Evolutionary conservation across 2,888 invertebrate genomes (phyloP).

Genomic region (Baronia brevicornis): DNA sequence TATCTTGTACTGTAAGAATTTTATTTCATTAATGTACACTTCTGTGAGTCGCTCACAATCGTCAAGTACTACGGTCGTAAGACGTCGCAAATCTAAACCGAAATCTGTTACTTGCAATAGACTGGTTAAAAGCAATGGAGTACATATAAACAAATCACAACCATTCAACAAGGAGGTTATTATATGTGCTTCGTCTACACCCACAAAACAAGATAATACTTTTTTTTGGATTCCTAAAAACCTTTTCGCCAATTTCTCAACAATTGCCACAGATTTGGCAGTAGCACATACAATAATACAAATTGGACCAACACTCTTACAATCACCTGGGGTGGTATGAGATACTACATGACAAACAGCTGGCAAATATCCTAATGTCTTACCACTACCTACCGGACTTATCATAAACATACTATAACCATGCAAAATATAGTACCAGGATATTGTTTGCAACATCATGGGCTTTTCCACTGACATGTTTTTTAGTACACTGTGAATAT

Average conservation of each 20-base stretch:
- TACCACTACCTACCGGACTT: constrained; percentile 76
- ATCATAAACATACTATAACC: constrained; percentile 80
- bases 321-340: constrained; percentile 43
- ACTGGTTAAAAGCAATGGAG: constrained; percentile 75
- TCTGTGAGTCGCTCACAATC: constrained; percentile 79
- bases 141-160: constrained; percentile 82
- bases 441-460: constrained; percentile 78
- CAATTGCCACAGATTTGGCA: constrained; percentile 68
- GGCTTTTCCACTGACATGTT: constrained; percentile 50
- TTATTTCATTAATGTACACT: constrained; percentile 65
- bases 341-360: constrained; percentile 78
- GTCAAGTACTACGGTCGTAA: constrained; percentile 82
- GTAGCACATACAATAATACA: constrained; percentile 80
- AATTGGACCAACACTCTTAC: constrained; percentile 74
- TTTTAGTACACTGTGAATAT: constrained; percentile 41
- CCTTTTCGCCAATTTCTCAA: constrained; percentile 52
- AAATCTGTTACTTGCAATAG: constrained; percentile 49
- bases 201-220: constrained; percentile 56
- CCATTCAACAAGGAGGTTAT: constrained; percentile 75
- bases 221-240: constrained; percentile 47
- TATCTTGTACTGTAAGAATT: constrained; percentile 52
- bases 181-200: constrained; percentile 45
- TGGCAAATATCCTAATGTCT: constrained; percentile 82
- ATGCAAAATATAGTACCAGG: constrained; percentile 81
- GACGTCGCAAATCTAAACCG: constrained; percentile 74